Conservation (phyloP, 2,888 invertebrate genomes). For the Petrophora chlorosata region DNA sequence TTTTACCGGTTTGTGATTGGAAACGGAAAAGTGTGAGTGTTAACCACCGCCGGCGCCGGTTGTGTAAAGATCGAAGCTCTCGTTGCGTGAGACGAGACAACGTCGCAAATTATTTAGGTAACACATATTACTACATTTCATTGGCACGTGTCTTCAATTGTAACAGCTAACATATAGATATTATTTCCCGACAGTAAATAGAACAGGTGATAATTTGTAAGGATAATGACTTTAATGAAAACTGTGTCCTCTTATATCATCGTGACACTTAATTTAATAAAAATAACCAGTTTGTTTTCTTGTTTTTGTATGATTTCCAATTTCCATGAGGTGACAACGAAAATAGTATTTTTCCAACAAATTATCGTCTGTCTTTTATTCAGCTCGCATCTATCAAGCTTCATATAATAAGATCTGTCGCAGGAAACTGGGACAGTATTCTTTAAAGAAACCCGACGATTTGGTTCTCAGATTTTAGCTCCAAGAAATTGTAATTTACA, state of each 20-base stretch:
- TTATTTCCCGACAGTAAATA: neutral
- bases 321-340: conserved; percentile 6
- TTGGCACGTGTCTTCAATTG: neutral
- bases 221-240: neutral
- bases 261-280: conserved; percentile 5
- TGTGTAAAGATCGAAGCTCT: conserved; percentile 11
- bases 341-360: conserved; percentile 10
- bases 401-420: conserved; percentile 13
- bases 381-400: conserved; percentile 15
- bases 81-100: neutral
- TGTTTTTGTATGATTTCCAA: conserved; percentile 2
- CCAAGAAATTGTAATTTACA: neutral
- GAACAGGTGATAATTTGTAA: neutral
- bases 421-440: conserved; percentile 11
- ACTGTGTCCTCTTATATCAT: conserved; percentile 2
- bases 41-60: conserved; percentile 5
- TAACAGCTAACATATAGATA: neutral
- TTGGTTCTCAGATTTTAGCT: conserved; percentile 1
- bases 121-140: neutral
- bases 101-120: neutral
- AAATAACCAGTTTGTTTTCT: conserved; percentile 6
- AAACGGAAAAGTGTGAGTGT: conserved; percentile 19
- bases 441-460: conserved; percentile 1
- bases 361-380: conserved; percentile 13
- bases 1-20: conserved; percentile 22